A percentile compares a stretch with the other conserved stretches of the same genome.
Conservation (phyloP, 2,797 vertebrate genomes). For the Mycteria americana region DNA sequence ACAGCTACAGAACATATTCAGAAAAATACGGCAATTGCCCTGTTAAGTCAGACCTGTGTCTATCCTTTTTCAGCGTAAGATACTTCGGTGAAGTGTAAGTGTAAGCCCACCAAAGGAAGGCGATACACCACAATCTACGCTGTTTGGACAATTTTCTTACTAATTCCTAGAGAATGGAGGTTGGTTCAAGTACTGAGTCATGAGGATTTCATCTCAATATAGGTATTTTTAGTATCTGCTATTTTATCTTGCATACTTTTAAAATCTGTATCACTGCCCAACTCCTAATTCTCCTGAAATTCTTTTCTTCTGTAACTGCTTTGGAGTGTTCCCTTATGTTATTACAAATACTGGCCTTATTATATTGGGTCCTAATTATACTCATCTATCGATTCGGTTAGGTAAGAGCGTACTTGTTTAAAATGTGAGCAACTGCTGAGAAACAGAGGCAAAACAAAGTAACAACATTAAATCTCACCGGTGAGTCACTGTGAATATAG, state of each 20-base stretch:
- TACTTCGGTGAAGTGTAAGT: background rate
- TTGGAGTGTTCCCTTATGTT: conserved; percentile 23
- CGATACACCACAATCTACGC: background rate
- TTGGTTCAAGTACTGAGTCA: conserved; percentile 10
- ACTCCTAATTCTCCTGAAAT: conserved; percentile 36
- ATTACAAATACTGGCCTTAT: background rate
- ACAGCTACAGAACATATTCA: background rate
- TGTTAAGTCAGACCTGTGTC: background rate
- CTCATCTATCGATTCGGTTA: background rate
- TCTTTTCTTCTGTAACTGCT: conserved; percentile 7
- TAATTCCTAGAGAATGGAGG: conserved; percentile 21
- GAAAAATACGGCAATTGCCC: background rate
- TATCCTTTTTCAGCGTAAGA: background rate
- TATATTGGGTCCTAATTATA: background rate
- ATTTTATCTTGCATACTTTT: conserved; percentile 29
- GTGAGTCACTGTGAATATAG: background rate
- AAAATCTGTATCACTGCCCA: background rate
- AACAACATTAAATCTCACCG: background rate
- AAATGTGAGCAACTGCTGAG: background rate
- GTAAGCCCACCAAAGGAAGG: background rate
- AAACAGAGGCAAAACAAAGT: conserved; percentile 4
- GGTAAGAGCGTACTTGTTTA: background rate
- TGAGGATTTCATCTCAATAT: conserved; percentile 13
- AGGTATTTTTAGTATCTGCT: conserved; percentile 53
- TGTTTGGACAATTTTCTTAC: background rate